Conservation (phyloP, 1,140 invertebrate species). For the Grapholita molesta region DNA sequence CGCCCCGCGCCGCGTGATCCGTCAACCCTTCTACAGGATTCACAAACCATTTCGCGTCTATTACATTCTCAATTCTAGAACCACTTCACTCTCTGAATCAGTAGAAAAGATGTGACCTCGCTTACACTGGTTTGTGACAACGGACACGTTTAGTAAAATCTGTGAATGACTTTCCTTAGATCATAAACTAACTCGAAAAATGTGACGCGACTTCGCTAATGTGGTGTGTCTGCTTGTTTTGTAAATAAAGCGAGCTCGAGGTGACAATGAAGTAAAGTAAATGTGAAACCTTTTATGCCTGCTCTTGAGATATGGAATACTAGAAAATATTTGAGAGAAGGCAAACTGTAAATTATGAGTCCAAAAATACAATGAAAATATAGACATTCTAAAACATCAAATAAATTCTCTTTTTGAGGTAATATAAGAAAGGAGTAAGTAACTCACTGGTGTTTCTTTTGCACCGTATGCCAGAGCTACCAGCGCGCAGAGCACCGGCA, state of each 20-base stretch:
- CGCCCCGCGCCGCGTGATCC: conserved; percentile 42
- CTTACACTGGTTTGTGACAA: background rate
- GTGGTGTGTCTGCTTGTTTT: conserved; percentile 2
- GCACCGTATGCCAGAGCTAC: conserved; percentile 27
- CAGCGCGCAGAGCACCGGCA: conserved; percentile 34
- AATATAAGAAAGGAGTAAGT: too few relatives aligned
- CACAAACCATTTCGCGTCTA: background rate
- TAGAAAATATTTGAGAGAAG: conserved; percentile 2
- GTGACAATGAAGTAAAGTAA: background rate
- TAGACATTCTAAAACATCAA: too few relatives aligned
- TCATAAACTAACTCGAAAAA: conserved; percentile 38
- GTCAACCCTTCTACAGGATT: conserved; percentile 31
- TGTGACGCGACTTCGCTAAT: conserved; percentile 28
- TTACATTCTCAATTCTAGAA: background rate
- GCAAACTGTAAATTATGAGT: conserved; percentile 1
- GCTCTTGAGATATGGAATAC: conserved; percentile 18
- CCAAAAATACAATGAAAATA: too few relatives aligned
- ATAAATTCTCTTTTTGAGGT: too few relatives aligned
- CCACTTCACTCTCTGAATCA: background rate
- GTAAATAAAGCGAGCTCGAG: background rate
- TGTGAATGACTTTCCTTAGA: background rate
- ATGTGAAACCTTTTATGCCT: background rate
- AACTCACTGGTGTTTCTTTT: conserved; percentile 63
- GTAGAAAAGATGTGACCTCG: background rate
- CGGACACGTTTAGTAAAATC: background rate